A percentile compares a stretch with the other conserved stretches of the same genome.
Evolutionary conservation across 2,888 invertebrate genomes (phyloP).

Genomic region (Chymomyza procnemis): DNA sequence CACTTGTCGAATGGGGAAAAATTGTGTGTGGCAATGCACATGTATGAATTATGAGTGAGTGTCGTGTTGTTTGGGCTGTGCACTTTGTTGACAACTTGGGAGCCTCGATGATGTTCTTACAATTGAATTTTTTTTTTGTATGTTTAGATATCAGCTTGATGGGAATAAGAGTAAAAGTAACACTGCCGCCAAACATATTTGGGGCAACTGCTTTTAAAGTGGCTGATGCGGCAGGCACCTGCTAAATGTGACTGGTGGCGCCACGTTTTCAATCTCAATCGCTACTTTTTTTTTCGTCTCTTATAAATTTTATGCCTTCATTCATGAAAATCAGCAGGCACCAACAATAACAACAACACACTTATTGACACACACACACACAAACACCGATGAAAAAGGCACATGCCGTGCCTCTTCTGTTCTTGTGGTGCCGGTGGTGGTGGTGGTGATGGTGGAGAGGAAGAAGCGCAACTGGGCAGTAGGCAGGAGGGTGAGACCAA

Average conservation of each 20-base stretch:
- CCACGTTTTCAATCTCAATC: background rate
- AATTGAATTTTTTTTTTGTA: too few species aligned
- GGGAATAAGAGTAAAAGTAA: too few species aligned
- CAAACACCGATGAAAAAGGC: constrained; percentile 11
- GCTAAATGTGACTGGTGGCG: background rate
- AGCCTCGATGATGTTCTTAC: too few species aligned
- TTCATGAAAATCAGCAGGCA: constrained; percentile 17
- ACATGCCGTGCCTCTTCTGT: constrained; percentile 30
- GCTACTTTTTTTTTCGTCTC: constrained; percentile 3
- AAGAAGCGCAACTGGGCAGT: constrained; percentile 31
- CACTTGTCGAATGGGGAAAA: background rate
- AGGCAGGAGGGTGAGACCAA: constrained; percentile 6
- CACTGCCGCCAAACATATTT: too few species aligned
- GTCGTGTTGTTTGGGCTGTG: too few species aligned
- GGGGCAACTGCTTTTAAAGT: too few species aligned
- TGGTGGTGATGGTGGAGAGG: constrained; percentile 8
- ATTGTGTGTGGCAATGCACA: background rate
- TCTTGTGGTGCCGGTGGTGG: too few species aligned
- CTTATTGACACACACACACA: constrained; percentile 10
- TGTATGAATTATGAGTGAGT: background rate
- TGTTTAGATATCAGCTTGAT: too few species aligned
- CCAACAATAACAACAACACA: constrained; percentile 5
- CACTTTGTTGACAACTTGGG: background rate
- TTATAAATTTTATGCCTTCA: constrained; percentile 11
- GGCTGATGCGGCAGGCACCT: background rate